Percentiles rank a stretch among this genome's conserved stretches.
Evolutionary conservation across 2,113 vertebrate genomes (phyloP).

Genomic region (Hypomesus transpacificus): DNA sequence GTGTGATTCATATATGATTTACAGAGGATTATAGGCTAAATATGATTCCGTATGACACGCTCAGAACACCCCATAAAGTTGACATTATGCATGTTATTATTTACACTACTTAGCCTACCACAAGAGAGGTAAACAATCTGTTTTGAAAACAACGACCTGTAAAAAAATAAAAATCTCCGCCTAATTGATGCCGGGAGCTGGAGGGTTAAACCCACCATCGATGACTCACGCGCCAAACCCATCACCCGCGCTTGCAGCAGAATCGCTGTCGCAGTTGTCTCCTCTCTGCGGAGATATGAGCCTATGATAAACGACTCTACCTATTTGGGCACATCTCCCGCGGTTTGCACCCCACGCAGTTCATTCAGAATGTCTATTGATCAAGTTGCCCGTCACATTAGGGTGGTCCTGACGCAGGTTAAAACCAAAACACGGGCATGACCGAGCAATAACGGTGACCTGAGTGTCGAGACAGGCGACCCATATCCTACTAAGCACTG

Average conservation of each 20-base stretch:
- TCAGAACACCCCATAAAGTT: no score
- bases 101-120: no score
- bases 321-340: neutral
- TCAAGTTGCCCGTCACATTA: neutral
- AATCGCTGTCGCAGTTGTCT: conserved; percentile 62
- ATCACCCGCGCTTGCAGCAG: conserved; percentile 26
- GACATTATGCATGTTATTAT: no score
- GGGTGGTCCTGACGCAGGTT: neutral
- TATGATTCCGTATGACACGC: no score
- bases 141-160: neutral
- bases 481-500: no score
- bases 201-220: conserved; percentile 68
- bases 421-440: neutral
- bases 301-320: neutral
- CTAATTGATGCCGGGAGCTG: conserved; percentile 16
- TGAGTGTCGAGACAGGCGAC: no score
- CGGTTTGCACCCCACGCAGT: no score
- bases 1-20: neutral
- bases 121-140: neutral
- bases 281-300: conserved; percentile 27
- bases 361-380: neutral
- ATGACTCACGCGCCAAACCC: conserved; percentile 73
- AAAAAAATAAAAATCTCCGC: neutral
- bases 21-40: neutral
- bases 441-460: no score